These are phyloP conservation scores for Bufotes viridis DNA, from an alignment of 2,797 vertebrate species.

Conservation along the genomic window DNA sequence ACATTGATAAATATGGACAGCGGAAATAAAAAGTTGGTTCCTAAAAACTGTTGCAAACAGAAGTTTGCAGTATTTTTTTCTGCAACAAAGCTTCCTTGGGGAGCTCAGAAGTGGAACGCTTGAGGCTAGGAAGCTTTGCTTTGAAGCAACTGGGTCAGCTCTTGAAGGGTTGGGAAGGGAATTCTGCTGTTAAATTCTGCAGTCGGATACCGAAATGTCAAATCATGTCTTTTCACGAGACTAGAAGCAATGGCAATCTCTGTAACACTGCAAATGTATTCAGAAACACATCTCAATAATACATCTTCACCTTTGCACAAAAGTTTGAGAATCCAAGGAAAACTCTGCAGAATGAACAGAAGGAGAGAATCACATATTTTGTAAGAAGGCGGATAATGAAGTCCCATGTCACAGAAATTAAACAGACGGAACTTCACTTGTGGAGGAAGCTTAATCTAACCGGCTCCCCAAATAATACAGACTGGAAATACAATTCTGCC, in stretches of 20 bases:
- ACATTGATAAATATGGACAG: constrained; percentile 26
- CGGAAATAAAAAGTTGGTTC: constrained; percentile 31
- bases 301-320: constrained; percentile 37
- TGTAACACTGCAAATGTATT: constrained; percentile 54
- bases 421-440: constrained; percentile 33
- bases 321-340: constrained; percentile 20
- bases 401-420: constrained; percentile 38
- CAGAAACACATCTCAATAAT: constrained; percentile 55
- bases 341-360: constrained; percentile 39
- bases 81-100: constrained; percentile 53
- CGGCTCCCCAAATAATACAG: constrained; percentile 12
- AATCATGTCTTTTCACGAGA: constrained; percentile 53
- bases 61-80: constrained; percentile 53
- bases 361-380: constrained; percentile 35
- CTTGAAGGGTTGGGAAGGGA: constrained; percentile 24
- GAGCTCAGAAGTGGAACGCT: constrained; percentile 42
- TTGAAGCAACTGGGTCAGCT: constrained; percentile 62
- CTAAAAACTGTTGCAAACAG: constrained; percentile 49
- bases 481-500: not conserved
- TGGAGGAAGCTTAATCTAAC: constrained; percentile 32
- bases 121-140: constrained; percentile 52
- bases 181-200: constrained; percentile 53
- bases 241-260: constrained; percentile 43
- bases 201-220: constrained; percentile 56
- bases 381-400: constrained; percentile 35